A percentile compares a stretch with the other conserved stretches of the same genome.
Conservation (phyloP, 2,888 invertebrate species). For the Stomorhina lunata region DNA sequence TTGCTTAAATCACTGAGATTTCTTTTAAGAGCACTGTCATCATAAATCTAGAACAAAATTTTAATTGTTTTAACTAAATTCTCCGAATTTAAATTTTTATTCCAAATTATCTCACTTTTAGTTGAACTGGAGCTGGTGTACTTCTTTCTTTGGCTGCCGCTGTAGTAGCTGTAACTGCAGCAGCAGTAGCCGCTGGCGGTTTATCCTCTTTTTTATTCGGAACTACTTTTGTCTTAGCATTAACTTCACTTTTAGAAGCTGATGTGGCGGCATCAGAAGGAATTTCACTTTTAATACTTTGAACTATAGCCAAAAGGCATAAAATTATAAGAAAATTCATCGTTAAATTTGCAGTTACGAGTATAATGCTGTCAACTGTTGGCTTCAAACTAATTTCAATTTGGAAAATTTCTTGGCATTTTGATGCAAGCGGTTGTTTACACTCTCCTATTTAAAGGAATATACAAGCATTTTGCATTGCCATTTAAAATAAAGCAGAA, state of each 20-base stretch:
- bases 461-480: too few relatives aligned
- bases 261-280: background rate
- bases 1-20: slow-evolving; percentile 19
- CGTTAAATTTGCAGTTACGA: too few relatives aligned
- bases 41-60: slow-evolving; percentile 26
- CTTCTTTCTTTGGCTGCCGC: background rate
- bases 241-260: background rate
- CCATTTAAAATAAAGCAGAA: slow-evolving; percentile 14
- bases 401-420: slow-evolving; percentile 30
- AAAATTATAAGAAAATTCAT: slow-evolving; percentile 40
- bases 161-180: background rate
- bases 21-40: slow-evolving; percentile 11
- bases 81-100: background rate
- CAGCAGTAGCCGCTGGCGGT: slow-evolving; percentile 6
- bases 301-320: background rate
- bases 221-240: slow-evolving; percentile 14
- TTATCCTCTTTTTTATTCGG: background rate
- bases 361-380: slow-evolving; percentile 41
- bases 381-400: slow-evolving; percentile 41
- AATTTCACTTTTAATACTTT: slow-evolving; percentile 36
- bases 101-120: slow-evolving; percentile 1
- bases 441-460: background rate
- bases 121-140: background rate
- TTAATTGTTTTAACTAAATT: background rate
- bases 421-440: slow-evolving; percentile 24